Base-by-base conservation (phyloP, 2,113 vertebrate genomes). In the Phalacrocorax pelagicus region DNA sequence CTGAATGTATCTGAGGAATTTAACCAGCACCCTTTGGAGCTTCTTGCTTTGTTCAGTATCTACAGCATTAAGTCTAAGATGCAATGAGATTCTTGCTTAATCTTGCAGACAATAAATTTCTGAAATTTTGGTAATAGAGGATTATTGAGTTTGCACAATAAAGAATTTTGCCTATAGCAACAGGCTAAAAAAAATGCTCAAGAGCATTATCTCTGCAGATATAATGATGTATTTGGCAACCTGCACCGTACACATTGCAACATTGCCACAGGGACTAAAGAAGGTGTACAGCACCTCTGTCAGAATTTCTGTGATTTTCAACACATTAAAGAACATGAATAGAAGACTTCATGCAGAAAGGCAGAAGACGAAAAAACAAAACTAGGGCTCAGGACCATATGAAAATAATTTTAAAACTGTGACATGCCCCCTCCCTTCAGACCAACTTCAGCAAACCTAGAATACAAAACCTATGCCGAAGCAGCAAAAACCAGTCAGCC, bases 91-190 rank as follows among this genome's bases (percentile, higher is more conserved):
- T 95, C 91, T 80, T 91, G 74, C 79, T 80, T 96, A 92, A 86
- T 94, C 87, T 82, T 55, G 77, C 81, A 94, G 81, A 95, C 81
- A 97, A 95, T 72, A 55, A 55, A 26, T 30, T 90, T 85, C 78
- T 81, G 87, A 94, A 88, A 70, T 55, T 88, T 87, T 67, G 47
- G 62, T 90, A 90, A 44, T 34, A 70, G 62, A 70, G 87, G 92
- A 92, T 96, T 96, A 95, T 9, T 62, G 26, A 16, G 46, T 94
- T 95, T 94, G 84, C 51, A 92, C 78, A 78, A 90, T 69, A 66
- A 95, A 92, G 71, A 97, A 97, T 94, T 96, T 73, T 95, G 91
- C 91, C 66, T 90, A 66, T 32, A 91, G 91, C 96, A 95, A 97
- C 81, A 86, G 81, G 70, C 89, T 49, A 54, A 58, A 44, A 81